Percentiles rank a stretch among this genome's conserved stretches.
These are phyloP conservation scores for Eulithis prunata DNA, from an alignment of 2,888 invertebrate genomes.

Conservation along the genomic window DNA sequence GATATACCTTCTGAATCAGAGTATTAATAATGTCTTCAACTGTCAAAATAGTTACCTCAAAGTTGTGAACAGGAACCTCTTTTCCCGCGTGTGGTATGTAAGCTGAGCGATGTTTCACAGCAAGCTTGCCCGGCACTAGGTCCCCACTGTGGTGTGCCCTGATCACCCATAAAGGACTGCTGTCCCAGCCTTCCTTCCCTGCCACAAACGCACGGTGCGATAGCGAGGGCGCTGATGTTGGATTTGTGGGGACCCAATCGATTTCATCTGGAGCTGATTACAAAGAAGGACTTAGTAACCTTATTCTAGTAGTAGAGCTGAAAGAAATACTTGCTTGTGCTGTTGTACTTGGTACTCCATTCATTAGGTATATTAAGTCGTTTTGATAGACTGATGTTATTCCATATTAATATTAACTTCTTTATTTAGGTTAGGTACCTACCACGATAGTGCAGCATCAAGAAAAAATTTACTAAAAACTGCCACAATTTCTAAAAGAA, in stretches of 20 bases:
- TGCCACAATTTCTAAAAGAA: neutral
- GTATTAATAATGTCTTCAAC: too few relatives aligned
- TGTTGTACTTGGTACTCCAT: too few relatives aligned
- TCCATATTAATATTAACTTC: too few relatives aligned
- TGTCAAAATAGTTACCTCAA: slow-evolving; percentile 64
- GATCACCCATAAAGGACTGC: slow-evolving; percentile 75
- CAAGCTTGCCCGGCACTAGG: slow-evolving; percentile 73
- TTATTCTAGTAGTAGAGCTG: too few relatives aligned
- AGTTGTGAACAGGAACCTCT: slow-evolving; percentile 74
- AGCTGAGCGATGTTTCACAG: slow-evolving; percentile 67
- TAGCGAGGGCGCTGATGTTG: slow-evolving; percentile 54
- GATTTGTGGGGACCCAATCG: slow-evolving; percentile 68
- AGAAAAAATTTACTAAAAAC: too few relatives aligned
- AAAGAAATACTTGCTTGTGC: too few relatives aligned
- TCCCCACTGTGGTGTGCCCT: slow-evolving; percentile 73
- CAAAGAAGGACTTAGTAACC: neutral
- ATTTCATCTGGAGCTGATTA: slow-evolving; percentile 40
- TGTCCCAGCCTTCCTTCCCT: slow-evolving; percentile 76
- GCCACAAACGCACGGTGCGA: slow-evolving; percentile 65
- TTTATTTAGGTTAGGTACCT: too few relatives aligned
- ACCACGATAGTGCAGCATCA: too few relatives aligned
- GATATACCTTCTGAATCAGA: too few relatives aligned
- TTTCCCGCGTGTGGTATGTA: slow-evolving; percentile 67
- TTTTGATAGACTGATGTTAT: too few relatives aligned
- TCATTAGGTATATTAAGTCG: too few relatives aligned